phyloP scores from a whole-genome alignment of 2,797 vertebrate genomes.

The Neomorphus geoffroyi region DNA sequence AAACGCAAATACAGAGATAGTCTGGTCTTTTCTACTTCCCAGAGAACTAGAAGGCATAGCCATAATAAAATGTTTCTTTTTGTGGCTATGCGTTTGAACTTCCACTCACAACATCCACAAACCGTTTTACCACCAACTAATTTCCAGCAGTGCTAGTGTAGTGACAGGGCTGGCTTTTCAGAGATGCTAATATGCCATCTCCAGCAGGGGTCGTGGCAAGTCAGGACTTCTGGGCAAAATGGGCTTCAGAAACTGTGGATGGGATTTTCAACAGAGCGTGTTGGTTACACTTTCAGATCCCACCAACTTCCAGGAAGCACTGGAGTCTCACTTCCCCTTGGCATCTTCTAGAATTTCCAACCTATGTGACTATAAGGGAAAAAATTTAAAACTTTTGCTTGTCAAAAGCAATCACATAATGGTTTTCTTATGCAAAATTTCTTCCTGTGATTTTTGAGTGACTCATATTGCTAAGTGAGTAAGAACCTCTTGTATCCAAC shows the following conservation, averaged over 20 bases:
- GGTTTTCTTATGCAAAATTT: neutral
- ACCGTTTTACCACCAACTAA: neutral
- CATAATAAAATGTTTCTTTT: neutral
- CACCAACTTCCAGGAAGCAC: neutral
- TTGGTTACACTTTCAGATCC: neutral
- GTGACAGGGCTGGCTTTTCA: neutral
- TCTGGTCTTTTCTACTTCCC: neutral
- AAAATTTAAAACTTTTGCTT: neutral
- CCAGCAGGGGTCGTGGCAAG: neutral
- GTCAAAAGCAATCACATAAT: neutral
- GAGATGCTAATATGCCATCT: neutral
- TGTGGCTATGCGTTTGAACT: neutral
- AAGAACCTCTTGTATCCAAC: neutral
- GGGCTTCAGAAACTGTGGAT: neutral
- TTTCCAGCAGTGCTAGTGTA: neutral
- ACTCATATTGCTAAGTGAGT: neutral
- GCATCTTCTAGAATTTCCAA: neutral
- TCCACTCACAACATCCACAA: neutral
- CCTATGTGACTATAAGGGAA: accelerated
- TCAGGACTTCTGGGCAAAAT: neutral
- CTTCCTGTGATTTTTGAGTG: neutral
- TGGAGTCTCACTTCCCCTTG: neutral
- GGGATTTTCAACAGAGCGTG: neutral
- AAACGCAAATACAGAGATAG: neutral
- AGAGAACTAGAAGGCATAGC: neutral